Evolutionary conservation across 2,797 vertebrate species (phyloP), one percentile per base, ranked within the genome.

Genomic region (Buceros bicornis): DNA sequence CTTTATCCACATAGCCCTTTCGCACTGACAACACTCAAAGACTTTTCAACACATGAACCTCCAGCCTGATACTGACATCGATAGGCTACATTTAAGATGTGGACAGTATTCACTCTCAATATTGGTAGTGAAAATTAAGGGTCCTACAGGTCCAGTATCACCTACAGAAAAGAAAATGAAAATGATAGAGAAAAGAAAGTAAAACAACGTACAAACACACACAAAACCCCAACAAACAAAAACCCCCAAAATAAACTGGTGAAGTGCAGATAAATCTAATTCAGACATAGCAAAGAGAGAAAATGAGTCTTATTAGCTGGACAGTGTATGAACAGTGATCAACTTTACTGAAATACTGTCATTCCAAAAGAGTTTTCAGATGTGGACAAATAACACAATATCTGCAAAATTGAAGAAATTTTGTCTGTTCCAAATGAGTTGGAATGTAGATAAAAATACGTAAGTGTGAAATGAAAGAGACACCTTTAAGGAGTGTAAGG

Each of bases 161-260:
- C 10, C 3, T 69, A 35, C 28, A 40, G 37, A 45, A 85, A 91
- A 76, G 2, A 42, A 61, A 62, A 69, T 53, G 0, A 86, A 78
- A 78, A 53, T 24, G 64, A 22, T 11, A 60, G 6, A 48, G 35
- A 50, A 88, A 66, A 62, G 4, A 15, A 60, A 58, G 35, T 21
- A n/a, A 31, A 65, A 25, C 37, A 58, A 28, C 18, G 8, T 8
- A 12, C 20, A 24, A 25, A 48, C 6, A 15, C 42, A 29, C 5
- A n/a, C 12, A 40, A 24, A 28, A 48, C 26, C 10, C 33, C 64
- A 28, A n/a, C 21, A 26, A 25, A 45, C 13, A 26, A 19, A 15
- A 43, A 24, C 33, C 33, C 5, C 50, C 4, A n/a, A n/a, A 56
- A 29, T 10, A 31, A 13, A 22, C 4, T 0, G 0, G 16, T 81